These are phyloP conservation scores for Pollimyrus isidori DNA, from an alignment of 2,113 vertebrate genomes.

Conservation along the genomic window DNA sequence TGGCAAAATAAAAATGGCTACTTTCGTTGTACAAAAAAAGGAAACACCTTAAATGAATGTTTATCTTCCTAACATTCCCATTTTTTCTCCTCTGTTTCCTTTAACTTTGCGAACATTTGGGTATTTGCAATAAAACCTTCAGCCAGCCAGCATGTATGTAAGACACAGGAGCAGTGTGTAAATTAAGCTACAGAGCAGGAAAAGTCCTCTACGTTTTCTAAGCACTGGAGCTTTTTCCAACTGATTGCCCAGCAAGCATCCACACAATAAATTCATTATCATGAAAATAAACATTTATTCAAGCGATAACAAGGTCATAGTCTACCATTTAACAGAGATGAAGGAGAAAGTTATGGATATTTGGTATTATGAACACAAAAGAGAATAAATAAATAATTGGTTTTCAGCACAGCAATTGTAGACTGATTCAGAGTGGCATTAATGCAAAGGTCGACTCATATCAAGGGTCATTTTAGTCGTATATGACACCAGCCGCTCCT, in stretches of 20 bases:
- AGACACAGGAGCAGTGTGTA: neutral
- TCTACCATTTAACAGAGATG: neutral
- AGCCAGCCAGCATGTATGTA: neutral
- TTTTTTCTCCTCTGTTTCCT: neutral
- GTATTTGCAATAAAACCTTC: neutral
- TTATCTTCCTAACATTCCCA: neutral
- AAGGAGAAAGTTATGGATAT: neutral
- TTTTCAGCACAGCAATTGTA: neutral
- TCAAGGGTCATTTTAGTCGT: neutral
- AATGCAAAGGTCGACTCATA: neutral
- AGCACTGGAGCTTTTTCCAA: neutral
- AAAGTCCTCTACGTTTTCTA: neutral
- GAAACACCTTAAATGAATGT: neutral
- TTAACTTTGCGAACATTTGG: neutral
- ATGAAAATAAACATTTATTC: neutral
- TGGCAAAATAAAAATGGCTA: neutral
- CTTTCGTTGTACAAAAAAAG: neutral
- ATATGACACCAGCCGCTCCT: neutral
- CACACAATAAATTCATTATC: neutral
- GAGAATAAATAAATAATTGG: slow-evolving; percentile 4
- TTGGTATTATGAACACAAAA: neutral
- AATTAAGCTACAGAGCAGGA: neutral
- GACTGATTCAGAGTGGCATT: neutral
- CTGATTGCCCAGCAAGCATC: neutral
- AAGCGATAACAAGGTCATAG: neutral